Evolutionary conservation across 2,888 invertebrate genomes (phyloP).

Genomic region (Xestia rhomboidea): DNA sequence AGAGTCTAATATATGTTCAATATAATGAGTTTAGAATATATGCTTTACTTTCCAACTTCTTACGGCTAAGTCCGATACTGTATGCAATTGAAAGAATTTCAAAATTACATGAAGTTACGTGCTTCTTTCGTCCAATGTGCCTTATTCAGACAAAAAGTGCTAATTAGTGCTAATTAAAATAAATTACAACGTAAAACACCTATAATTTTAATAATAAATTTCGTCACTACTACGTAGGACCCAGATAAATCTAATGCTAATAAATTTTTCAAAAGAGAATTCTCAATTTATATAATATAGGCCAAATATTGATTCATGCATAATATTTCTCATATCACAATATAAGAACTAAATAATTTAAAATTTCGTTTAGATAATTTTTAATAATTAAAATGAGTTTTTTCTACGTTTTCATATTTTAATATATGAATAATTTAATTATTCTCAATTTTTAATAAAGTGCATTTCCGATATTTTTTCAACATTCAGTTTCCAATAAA

Average conservation of each 20-base stretch:
- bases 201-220: constrained; percentile 46
- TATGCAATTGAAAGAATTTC: constrained; percentile 62
- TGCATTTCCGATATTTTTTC: constrained; percentile 75
- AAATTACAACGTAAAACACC: constrained; percentile 59
- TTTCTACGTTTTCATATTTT: constrained; percentile 67
- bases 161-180: constrained; percentile 70
- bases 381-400: constrained; percentile 63
- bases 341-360: constrained; percentile 68
- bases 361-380: constrained; percentile 70
- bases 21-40: constrained; percentile 88
- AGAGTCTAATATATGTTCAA: constrained; percentile 77
- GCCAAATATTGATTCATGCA: constrained; percentile 76
- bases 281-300: constrained; percentile 72
- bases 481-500: constrained; percentile 71
- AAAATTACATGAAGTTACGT: constrained; percentile 66
- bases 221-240: constrained; percentile 59
- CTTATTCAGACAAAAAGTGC: constrained; percentile 73
- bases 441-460: constrained; percentile 76
- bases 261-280: constrained; percentile 68
- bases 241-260: constrained; percentile 62
- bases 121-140: constrained; percentile 70
- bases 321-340: constrained; percentile 74
- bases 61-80: constrained; percentile 66
- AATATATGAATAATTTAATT: constrained; percentile 77
- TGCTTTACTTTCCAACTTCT: constrained; percentile 82